Conservation (phyloP, 1,140 invertebrate species). For the Polypedilum vanderplanki region DNA sequence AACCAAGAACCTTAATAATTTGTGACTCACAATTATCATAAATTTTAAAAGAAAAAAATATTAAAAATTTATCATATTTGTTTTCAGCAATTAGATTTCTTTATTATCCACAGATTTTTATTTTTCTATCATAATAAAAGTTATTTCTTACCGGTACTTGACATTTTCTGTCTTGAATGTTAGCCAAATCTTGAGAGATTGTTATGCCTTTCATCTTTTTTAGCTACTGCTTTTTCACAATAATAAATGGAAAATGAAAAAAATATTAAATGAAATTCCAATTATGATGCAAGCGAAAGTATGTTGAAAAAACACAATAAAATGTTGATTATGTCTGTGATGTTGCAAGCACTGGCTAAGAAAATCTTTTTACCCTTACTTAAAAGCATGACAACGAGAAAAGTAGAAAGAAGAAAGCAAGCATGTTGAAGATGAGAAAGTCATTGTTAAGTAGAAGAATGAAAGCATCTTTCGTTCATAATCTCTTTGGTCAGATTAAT, state of each 20-base stretch:
- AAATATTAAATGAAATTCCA: constrained; percentile 15
- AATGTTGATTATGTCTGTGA: constrained; percentile 18
- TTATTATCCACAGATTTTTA: no score
- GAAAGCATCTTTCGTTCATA: background rate
- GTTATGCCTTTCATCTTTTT: no score
- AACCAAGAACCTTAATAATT: no score
- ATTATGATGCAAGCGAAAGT: background rate
- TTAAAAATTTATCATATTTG: no score
- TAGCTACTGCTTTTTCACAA: background rate
- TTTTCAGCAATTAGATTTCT: no score
- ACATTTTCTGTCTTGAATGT: no score
- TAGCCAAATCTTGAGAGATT: no score
- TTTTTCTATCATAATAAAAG: background rate
- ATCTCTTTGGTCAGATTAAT: constrained; percentile 8
- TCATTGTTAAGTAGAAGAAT: background rate
- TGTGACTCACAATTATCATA: no score
- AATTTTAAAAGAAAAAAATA: no score
- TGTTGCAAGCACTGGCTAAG: background rate
- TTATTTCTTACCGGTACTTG: background rate
- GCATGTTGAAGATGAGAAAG: background rate
- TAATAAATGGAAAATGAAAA: background rate
- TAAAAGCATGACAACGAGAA: background rate
- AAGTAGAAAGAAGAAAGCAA: background rate
- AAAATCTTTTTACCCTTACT: background rate
- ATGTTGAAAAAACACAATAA: background rate